A percentile compares a stretch with the other conserved stretches of the same genome.
These are phyloP conservation scores for Aphelinus atriplicis DNA, from an alignment of 1,140 invertebrate species.

Conservation along the genomic window DNA sequence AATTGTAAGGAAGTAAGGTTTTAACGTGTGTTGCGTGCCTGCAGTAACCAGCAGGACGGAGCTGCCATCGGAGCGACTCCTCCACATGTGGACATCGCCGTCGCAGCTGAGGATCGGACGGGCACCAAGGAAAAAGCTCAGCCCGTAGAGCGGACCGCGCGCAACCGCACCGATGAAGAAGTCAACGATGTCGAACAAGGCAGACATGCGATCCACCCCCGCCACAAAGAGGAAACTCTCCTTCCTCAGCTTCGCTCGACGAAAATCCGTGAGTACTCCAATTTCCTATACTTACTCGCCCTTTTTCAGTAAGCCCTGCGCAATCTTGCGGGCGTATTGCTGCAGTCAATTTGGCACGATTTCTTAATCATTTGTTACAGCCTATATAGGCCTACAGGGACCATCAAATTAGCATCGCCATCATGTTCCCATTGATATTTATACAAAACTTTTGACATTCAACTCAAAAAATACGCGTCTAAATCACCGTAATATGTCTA, in stretches of 20 bases:
- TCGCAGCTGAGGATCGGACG: conserved; percentile 64
- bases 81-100: conserved; percentile 67
- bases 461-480: too few species aligned
- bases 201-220: conserved; percentile 42
- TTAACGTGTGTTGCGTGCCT: background rate
- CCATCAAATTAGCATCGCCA: too few species aligned
- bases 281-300: background rate
- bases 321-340: too few species aligned
- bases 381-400: too few species aligned
- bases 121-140: conserved; percentile 65
- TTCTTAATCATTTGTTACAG: too few species aligned
- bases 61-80: conserved; percentile 60
- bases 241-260: conserved; percentile 61
- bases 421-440: too few species aligned
- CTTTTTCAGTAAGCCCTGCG: too few species aligned
- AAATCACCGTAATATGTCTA: too few species aligned
- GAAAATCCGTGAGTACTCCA: conserved; percentile 52
- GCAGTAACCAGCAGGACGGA: conserved; percentile 60
- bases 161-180: conserved; percentile 34
- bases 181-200: conserved; percentile 44
- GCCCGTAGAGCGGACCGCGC: conserved; percentile 46
- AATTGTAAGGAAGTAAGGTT: too few species aligned
- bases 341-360: too few species aligned
- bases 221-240: conserved; percentile 60
- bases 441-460: too few species aligned